These are phyloP conservation scores for Mionectes macconnelli DNA, from an alignment of 2,113 vertebrate species.

Conservation along the genomic window DNA sequence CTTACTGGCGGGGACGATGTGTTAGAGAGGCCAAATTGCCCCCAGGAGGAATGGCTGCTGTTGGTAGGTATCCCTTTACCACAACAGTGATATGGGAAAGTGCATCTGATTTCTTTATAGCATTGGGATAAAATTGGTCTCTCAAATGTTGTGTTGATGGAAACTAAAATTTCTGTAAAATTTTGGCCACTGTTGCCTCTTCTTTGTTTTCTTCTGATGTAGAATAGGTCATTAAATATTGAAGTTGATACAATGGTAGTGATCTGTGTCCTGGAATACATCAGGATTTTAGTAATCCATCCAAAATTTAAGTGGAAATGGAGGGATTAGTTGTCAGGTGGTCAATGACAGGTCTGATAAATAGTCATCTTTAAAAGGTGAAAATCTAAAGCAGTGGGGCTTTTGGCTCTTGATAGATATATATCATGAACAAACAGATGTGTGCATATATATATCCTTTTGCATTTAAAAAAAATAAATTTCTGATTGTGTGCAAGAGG, in stretches of 20 bases:
- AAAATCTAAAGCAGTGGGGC: neutral
- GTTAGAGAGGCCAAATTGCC: conserved; percentile 90
- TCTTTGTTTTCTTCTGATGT: neutral
- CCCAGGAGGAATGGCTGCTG: conserved; percentile 91
- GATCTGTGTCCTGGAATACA: neutral
- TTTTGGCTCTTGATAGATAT: neutral
- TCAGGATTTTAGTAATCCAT: neutral
- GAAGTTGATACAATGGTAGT: neutral
- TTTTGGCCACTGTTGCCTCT: neutral
- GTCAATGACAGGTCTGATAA: neutral
- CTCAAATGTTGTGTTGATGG: neutral
- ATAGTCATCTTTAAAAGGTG: neutral
- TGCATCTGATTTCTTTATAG: neutral
- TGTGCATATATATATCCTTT: neutral
- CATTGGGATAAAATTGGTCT: neutral
- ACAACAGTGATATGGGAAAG: neutral
- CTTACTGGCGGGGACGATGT: conserved; percentile 93
- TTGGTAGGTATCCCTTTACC: conserved; percentile 78
- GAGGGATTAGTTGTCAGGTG: neutral
- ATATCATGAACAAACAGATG: neutral
- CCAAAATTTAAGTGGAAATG: neutral
- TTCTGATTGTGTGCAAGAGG: neutral
- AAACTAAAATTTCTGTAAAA: neutral
- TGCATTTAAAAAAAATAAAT: neutral
- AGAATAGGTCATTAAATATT: neutral